Conservation (phyloP, 2,797 vertebrate species). For the Philypnodon macrostomus region DNA sequence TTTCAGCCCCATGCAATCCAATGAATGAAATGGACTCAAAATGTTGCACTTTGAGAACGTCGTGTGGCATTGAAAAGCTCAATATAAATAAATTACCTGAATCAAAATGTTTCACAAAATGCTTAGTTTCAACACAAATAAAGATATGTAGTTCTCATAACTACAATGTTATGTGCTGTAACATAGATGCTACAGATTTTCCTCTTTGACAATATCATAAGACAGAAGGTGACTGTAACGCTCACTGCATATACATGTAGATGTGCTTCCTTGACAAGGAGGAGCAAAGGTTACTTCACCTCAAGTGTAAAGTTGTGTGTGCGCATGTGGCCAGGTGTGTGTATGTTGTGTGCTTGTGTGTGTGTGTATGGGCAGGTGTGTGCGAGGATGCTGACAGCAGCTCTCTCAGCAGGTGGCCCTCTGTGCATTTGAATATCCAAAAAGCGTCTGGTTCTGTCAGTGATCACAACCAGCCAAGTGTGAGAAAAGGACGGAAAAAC, state of each 20-base stretch:
- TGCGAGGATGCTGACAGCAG: slow-evolving; percentile 45
- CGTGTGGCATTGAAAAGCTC: no score
- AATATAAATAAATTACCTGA: no score
- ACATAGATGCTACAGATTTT: slow-evolving; percentile 29
- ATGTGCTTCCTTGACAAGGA: slow-evolving; percentile 49
- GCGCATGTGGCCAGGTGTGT: slow-evolving; percentile 10
- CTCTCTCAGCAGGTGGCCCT: slow-evolving; percentile 56
- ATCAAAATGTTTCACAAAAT: no score
- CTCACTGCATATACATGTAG: slow-evolving; percentile 46
- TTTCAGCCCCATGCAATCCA: no score
- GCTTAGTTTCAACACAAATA: no score
- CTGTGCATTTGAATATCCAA: slow-evolving; percentile 45
- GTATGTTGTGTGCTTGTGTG: no score
- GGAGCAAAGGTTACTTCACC: slow-evolving; percentile 58
- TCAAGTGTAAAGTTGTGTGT: slow-evolving; percentile 18
- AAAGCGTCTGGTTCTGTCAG: slow-evolving; percentile 56
- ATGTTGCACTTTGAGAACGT: no score
- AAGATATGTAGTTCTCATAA: no score
- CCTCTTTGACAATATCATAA: slow-evolving; percentile 24
- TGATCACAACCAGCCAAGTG: slow-evolving; percentile 55
- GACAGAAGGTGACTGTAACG: slow-evolving; percentile 25
- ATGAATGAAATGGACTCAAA: no score
- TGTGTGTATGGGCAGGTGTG: slow-evolving; percentile 9
- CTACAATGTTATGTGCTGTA: slow-evolving; percentile 9
- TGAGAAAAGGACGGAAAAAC: slow-evolving; percentile 32